Percentiles rank a stretch among this genome's conserved stretches.
These are phyloP conservation scores for Pocillopora verrucosa DNA, from an alignment of 64 coral and sea anemone genomes.

Conservation along the genomic window DNA sequence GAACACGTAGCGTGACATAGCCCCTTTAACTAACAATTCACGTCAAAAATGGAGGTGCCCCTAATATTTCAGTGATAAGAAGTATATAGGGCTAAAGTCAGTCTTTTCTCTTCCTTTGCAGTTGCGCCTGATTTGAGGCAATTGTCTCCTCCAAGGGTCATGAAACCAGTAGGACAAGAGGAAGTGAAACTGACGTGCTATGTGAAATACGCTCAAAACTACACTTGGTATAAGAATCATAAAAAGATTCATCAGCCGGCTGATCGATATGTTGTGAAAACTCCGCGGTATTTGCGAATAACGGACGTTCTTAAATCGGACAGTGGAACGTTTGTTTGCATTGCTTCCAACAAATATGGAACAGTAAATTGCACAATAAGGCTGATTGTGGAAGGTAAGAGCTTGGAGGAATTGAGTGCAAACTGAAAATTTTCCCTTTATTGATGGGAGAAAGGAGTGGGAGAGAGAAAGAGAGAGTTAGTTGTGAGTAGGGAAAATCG, in stretches of 20 bases:
- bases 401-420: too few relatives aligned
- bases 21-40: too few relatives aligned
- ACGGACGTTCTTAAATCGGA: slow-evolving; percentile 39
- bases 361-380: slow-evolving; percentile 53
- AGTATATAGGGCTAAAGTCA: too few relatives aligned
- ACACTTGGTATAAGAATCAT: slow-evolving; percentile 70
- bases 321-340: slow-evolving; percentile 58
- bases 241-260: not conserved
- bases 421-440: too few relatives aligned
- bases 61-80: too few relatives aligned
- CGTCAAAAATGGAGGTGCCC: too few relatives aligned
- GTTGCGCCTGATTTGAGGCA: slow-evolving; percentile 17
- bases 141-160: not conserved
- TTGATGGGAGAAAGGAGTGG: too few relatives aligned
- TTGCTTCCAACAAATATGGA: slow-evolving; percentile 49
- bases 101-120: not conserved
- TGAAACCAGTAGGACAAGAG: not conserved
- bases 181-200: not conserved
- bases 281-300: slow-evolving; percentile 52
- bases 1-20: too few relatives aligned
- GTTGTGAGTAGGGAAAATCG: too few relatives aligned
- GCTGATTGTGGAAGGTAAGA: slow-evolving; percentile 62
- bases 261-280: slow-evolving; percentile 42
- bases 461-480: too few relatives aligned
- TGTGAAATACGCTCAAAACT: not conserved